phyloP scores from a whole-genome alignment of 2,888 invertebrate genomes.

The Drosophila peninsularis region DNA sequence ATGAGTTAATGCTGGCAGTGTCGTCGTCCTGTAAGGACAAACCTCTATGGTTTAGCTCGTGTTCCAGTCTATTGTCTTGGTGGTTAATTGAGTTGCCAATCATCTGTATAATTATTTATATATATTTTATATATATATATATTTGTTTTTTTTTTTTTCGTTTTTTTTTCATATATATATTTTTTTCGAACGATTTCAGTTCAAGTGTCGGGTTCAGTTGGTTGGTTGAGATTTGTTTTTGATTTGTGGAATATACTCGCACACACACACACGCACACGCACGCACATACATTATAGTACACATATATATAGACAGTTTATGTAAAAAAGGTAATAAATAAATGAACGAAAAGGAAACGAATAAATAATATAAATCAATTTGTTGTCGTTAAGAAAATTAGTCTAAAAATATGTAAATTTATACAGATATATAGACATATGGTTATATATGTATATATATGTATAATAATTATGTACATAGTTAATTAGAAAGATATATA shows the following conservation, averaged over 20 bases:
- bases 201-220: conserved; percentile 71
- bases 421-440: conserved; percentile 18
- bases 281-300: conserved; percentile 70
- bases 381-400: conserved; percentile 61
- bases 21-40: conserved; percentile 90
- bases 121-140: conserved; percentile 38
- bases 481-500: background rate
- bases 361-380: conserved; percentile 72
- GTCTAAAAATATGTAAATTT: conserved; percentile 48
- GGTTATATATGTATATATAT: background rate
- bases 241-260: conserved; percentile 62
- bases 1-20: conserved; percentile 95
- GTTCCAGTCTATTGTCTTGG: conserved; percentile 90
- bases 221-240: conserved; percentile 54
- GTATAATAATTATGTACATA: conserved; percentile 26
- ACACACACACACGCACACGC: conserved; percentile 1
- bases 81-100: conserved; percentile 92
- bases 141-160: conserved; percentile 6
- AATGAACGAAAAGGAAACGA: conserved; percentile 70
- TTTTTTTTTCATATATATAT: conserved; percentile 34
- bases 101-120: conserved; percentile 80
- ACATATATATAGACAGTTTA: conserved; percentile 67
- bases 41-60: conserved; percentile 90
- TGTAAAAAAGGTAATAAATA: conserved; percentile 67
- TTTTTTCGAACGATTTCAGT: conserved; percentile 66